Base-by-base conservation (phyloP, 2,888 invertebrate species). In the Nomada goodeniana region DNA sequence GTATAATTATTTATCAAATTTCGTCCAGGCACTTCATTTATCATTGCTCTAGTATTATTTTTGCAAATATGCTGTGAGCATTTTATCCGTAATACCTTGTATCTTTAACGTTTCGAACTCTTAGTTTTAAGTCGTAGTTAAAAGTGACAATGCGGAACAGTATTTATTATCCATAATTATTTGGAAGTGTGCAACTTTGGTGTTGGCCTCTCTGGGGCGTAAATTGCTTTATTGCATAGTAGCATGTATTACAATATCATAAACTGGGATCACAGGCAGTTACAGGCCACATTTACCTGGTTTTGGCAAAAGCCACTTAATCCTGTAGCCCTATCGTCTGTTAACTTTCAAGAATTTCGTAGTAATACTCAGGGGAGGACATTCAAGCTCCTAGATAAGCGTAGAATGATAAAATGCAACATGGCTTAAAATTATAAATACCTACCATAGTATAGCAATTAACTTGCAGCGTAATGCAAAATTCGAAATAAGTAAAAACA, bases 251-350 rank as follows among this genome's bases (percentile, higher is more conserved):
- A 47, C 59, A 10, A 44, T 59, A n/a, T 47, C 59, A 29, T 59
- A 59, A 59, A 47, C 13, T 26, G 15, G 59, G 57, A 47, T 68
- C 29, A 59, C 57, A 20, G 2, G 15, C n/a, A 15, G 29, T 47
- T 70, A 70, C 69, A 29, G 26, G 9, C 59, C 59, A 44, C 47
- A 47, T 59, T 70, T 70, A 26, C 69, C 44, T 13, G n/a, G 29
- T 59, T 59, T 44, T 59, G 29, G 13, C 20, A 13, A 59, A 70
- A 70, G 26, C 47, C 69, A 26, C 57, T 70, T 70, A 70, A 70
- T 70, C 69, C 69, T 29, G 26, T 23, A 59, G 13, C 18, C 13
- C 57, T 29, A n/a, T 0, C 44, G 44, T 29, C 29, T 20, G 59
- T 15, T n/a, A 47, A 69, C n/a, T 69, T 59, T 29, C 69, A 47